A percentile compares a stretch with the other conserved stretches of the same genome.
phyloP scores from a whole-genome alignment of 2,888 invertebrate genomes.

The Torymus texanus region DNA sequence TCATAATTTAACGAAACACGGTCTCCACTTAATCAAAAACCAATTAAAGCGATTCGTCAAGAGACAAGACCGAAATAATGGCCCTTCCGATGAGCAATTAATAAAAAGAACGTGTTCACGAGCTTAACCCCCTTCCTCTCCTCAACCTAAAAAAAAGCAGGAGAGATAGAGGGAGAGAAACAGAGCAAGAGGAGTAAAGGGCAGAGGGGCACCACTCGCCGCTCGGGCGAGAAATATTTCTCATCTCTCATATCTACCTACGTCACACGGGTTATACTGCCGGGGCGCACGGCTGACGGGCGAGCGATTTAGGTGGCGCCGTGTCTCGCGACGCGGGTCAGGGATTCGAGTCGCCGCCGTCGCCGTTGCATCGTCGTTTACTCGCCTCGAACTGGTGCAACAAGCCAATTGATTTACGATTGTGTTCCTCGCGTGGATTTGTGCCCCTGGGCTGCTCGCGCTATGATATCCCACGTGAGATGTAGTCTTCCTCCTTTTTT shows the following conservation, averaged over 20 bases:
- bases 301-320: slow-evolving; percentile 54
- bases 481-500: not conserved
- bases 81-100: too few species aligned
- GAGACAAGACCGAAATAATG: too few species aligned
- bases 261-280: slow-evolving; percentile 11
- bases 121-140: too few species aligned
- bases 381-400: slow-evolving; percentile 38
- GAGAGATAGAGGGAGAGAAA: too few species aligned
- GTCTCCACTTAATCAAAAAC: too few species aligned
- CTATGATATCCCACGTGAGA: not conserved
- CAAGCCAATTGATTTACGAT: slow-evolving; percentile 54
- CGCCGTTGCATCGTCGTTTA: not conserved
- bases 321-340: slow-evolving; percentile 29
- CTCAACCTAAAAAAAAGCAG: too few species aligned
- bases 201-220: not conserved
- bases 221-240: slow-evolving; percentile 14
- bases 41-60: too few species aligned
- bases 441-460: not conserved
- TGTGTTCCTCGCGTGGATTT: not conserved
- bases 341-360: slow-evolving; percentile 5
- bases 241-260: slow-evolving; percentile 37
- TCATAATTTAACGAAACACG: too few species aligned
- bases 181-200: too few species aligned
- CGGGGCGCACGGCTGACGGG: slow-evolving; percentile 14
- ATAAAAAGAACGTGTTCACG: too few species aligned